Evolutionary conservation across 2,888 invertebrate genomes (phyloP), one percentile per base, ranked within the genome.

Genomic region (Parascotia fuliginaria): DNA sequence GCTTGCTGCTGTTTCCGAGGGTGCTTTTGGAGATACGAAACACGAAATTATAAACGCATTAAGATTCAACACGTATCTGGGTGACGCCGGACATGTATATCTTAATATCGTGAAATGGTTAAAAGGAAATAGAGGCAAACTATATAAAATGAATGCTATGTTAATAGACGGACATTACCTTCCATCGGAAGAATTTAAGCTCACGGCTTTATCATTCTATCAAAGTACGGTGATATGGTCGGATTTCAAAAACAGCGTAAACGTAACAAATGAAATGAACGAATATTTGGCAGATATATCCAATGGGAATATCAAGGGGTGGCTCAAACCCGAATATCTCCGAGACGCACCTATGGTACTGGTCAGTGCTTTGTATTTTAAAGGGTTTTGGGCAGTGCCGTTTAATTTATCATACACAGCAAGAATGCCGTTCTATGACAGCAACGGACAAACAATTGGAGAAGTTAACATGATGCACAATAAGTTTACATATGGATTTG

Each of bases 391-490:
- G 96, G 89, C 92, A 40, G 73, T 87, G 4, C 95, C 95, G 0
- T 96, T 96, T 63, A 94, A 95, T 58, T 60, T 66, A 3, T 82
- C 93, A 0, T 83, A 81, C 0, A 95, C 95, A 0, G 70, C 66
- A 0, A 71, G 69, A 42, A 89, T 92, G 60, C 82, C 92, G 0
- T 96, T 95, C 68, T 93, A 87, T 53, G 89, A 94, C 66, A 94
- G 94, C 38, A 77, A 87, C 2, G 93, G 92, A 5, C 73, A 80
- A 4, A 74, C 87, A 44, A 77, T 92, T 13, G 94, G 94, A 0
- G 85, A 93, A 49, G 95, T 96, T 0, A 93, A 94, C 41, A 96
- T 97, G 96, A 97, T 97, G 96, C 93, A 93, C 58, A 94, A 94
- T 58, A 84, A 92, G 38, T 91, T 89, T 12, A 84, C 91, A 13